Base-by-base conservation (phyloP, 2,797 vertebrate genomes). In the Lutjanus campechanus region DNA sequence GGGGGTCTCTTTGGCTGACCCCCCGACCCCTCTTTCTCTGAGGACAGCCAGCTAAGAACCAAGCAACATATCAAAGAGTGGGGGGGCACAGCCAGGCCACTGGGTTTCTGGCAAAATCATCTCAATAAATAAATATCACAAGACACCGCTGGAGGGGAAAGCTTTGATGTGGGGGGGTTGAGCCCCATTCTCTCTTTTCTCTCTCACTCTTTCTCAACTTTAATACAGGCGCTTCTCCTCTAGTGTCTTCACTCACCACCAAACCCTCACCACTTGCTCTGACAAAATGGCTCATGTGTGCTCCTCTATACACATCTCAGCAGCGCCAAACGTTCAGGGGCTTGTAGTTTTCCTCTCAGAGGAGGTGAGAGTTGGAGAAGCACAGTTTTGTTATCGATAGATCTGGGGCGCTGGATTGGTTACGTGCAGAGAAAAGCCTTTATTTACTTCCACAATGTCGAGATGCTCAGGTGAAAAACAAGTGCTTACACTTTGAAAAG, bases 101-200 rank as follows among this genome's bases (percentile, higher is more conserved):
- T 93, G 92, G 92, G 90, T 94, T 94, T 93, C 94, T 94, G 93
- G 94, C 93, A 92, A 94, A 95, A 95, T 95, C 94, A 95, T 95
- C 93, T 94, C 92, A 95, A 95, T 95, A 95, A 95, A 95, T 95
- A 94, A 95, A 95, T 94, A 95, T 94, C 93, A 94, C 92, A 95
- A 95, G 94, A 94, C 88, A 92, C 77, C 73, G 93, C 93, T 93
- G 89, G 88, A 93, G 92, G 94, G 94, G 51, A 92, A 76, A 67
- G 91, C 94, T 95, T 95, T 95, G 93, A 95, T 92, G 93, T 93
- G 89, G 84, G 90, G 93, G 91, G 90, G 91, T 90, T 91, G 85
- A 89, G 88, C 92, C 91, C 92, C 89, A 85, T 85, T 92, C 90
- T 93, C 88, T 92, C 87, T 94, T 69, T 92, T 89, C 86, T 85